Percentiles rank a stretch among this genome's conserved stretches.
phyloP scores from a whole-genome alignment of 2,113 vertebrate species.

The Bothrops jararaca region DNA sequence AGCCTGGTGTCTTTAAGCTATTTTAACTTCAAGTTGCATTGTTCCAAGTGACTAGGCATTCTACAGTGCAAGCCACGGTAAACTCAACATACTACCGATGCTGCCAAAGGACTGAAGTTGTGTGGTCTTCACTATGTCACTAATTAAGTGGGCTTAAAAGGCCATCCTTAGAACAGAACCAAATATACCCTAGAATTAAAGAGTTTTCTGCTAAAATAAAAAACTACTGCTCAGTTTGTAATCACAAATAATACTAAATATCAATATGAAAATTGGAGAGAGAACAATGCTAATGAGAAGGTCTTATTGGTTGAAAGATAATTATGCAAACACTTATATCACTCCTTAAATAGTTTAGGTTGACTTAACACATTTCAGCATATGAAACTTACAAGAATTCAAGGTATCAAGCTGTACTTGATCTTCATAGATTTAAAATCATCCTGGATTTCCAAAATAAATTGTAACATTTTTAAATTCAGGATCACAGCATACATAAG shows the following conservation, averaged over 20 bases:
- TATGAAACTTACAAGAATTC: background rate
- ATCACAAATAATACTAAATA: background rate
- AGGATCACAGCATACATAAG: background rate
- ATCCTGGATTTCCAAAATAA: background rate
- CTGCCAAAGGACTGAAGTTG: background rate
- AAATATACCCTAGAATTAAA: background rate
- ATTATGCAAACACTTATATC: background rate
- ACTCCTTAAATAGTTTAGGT: background rate
- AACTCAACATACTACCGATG: background rate
- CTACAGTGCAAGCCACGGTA: background rate
- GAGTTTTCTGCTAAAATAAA: background rate
- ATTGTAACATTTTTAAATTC: background rate
- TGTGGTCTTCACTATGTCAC: background rate
- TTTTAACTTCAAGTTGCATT: background rate
- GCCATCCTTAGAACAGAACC: background rate
- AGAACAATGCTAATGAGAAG: background rate
- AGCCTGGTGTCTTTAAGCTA: background rate
- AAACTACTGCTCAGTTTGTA: too few species aligned
- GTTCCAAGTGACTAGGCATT: conserved; percentile 7
- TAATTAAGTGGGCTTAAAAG: background rate
- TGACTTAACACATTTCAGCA: background rate
- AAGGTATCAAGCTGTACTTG: background rate
- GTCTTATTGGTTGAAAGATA: background rate
- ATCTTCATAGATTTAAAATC: background rate
- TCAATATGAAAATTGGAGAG: background rate